Conservation (phyloP, 2,797 vertebrate species). For the Meriones psammophilus region DNA sequence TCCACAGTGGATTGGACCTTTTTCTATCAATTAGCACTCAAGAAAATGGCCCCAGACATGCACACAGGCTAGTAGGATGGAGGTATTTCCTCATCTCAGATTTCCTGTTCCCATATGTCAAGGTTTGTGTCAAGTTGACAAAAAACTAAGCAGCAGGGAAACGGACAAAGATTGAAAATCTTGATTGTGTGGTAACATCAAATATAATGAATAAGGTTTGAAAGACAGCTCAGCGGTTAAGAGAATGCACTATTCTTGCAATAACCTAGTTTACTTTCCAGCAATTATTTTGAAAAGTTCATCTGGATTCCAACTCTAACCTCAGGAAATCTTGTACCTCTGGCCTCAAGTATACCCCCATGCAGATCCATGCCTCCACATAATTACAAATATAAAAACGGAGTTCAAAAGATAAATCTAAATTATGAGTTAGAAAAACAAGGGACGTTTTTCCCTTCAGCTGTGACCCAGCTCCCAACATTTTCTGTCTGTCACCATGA, state of each 20-base stretch:
- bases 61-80: background rate
- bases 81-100: background rate
- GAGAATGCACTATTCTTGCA: background rate
- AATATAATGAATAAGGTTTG: background rate
- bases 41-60: background rate
- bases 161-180: background rate
- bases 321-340: background rate
- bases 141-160: background rate
- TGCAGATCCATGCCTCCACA: background rate
- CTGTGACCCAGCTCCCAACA: background rate
- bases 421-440: background rate
- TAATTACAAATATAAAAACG: background rate
- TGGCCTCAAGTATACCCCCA: background rate
- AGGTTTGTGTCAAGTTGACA: background rate
- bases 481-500: background rate
- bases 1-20: background rate
- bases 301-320: background rate
- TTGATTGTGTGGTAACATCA: background rate
- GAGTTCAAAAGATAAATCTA: background rate
- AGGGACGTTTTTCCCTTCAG: background rate
- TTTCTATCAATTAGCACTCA: background rate
- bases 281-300: background rate
- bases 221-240: background rate
- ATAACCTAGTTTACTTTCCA: background rate
- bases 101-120: background rate